Evolutionary conservation across 2,888 invertebrate species (phyloP).

Genomic region (Meiosimyza platycephala): DNA sequence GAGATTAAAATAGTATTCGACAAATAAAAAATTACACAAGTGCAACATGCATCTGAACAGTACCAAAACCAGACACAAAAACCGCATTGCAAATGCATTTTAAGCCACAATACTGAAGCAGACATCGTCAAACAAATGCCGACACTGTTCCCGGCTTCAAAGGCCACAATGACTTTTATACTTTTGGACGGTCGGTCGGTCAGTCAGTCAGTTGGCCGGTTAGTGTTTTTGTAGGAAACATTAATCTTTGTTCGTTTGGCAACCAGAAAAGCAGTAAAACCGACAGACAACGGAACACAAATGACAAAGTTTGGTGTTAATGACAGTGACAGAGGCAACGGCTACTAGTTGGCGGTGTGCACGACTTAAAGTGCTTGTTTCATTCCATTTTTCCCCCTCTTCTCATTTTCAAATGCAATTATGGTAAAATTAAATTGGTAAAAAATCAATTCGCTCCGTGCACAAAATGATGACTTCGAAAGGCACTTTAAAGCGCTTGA

Average conservation of each 20-base stretch:
- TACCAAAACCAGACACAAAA: background rate
- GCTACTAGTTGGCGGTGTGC: background rate
- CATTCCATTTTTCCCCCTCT: too few relatives aligned
- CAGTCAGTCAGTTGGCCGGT: background rate
- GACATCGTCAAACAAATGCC: background rate
- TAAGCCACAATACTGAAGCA: background rate
- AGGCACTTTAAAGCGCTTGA: too few relatives aligned
- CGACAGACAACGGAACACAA: background rate
- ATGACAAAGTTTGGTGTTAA: constrained; percentile 12
- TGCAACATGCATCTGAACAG: background rate
- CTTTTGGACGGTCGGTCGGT: too few relatives aligned
- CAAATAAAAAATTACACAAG: background rate
- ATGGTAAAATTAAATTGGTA: constrained; percentile 1
- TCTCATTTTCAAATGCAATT: background rate
- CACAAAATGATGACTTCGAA: too few relatives aligned
- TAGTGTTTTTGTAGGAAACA: constrained; percentile 1
- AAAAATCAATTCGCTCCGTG: too few relatives aligned
- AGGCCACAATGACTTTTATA: too few relatives aligned
- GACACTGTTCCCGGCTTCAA: too few relatives aligned
- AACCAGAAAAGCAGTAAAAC: too few relatives aligned
- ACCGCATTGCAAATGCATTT: constrained; percentile 22
- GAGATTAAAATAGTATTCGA: constrained; percentile 2
- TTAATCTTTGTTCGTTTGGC: background rate
- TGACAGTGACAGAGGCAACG: background rate
- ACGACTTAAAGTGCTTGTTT: too few relatives aligned